Percentiles rank a stretch among this genome's conserved stretches.
These are phyloP conservation scores for Helarctos malayanus DNA, from an alignment of 2,797 vertebrate genomes.

Conservation along the genomic window DNA sequence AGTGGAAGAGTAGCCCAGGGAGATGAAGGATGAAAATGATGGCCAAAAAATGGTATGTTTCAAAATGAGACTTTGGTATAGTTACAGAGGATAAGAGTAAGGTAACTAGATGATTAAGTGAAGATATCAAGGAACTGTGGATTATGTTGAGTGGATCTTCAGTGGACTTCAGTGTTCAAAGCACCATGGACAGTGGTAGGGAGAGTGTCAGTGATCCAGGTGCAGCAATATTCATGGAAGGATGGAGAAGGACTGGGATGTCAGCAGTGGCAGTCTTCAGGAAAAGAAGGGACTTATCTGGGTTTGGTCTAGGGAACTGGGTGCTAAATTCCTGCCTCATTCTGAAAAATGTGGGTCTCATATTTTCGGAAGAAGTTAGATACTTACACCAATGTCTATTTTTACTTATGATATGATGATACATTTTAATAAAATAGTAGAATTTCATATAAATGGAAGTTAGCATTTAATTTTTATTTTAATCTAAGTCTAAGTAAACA, in stretches of 20 bases:
- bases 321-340: neutral
- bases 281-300: neutral
- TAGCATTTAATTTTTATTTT: neutral
- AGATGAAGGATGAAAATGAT: neutral
- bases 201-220: neutral
- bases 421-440: neutral
- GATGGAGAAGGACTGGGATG: neutral
- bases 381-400: neutral
- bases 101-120: neutral
- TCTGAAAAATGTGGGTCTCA: neutral
- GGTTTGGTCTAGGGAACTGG: neutral
- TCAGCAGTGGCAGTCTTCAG: neutral
- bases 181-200: neutral
- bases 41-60: neutral
- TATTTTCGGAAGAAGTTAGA: neutral
- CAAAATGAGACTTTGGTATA: neutral
- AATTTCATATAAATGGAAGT: slow-evolving; percentile 12
- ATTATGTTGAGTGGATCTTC: neutral
- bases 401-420: neutral
- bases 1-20: neutral
- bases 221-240: neutral
- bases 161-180: neutral
- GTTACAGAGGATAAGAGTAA: neutral
- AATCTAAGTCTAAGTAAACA: neutral
- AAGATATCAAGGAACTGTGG: neutral